phyloP scores from a whole-genome alignment of 2,113 vertebrate species.

The Arenaria interpres region DNA sequence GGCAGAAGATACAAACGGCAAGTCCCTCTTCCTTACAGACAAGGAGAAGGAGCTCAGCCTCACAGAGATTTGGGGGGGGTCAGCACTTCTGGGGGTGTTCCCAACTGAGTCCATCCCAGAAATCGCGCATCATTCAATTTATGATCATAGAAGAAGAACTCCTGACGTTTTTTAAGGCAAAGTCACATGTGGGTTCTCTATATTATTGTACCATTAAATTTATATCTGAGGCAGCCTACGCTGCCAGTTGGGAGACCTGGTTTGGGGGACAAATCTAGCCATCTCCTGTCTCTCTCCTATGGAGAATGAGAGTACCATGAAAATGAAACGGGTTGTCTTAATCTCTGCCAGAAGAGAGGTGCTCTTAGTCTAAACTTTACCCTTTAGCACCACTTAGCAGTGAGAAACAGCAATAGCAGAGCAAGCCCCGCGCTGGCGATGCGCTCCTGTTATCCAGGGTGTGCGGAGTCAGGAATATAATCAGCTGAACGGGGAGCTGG shows the following conservation, averaged over 20 bases:
- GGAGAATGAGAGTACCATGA: not conserved
- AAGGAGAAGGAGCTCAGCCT: not conserved
- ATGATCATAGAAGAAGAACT: not conserved
- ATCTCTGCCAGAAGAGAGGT: not conserved
- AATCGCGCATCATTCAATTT: accelerated
- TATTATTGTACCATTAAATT: not conserved
- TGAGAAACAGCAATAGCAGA: not conserved
- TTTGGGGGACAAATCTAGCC: not conserved
- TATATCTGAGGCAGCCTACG: not conserved
- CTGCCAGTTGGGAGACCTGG: not conserved
- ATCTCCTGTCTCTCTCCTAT: not conserved
- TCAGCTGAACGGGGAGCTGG: not conserved
- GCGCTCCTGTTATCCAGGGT: not conserved
- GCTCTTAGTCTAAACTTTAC: not conserved
- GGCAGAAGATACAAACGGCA: not conserved
- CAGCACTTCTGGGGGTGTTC: not conserved
- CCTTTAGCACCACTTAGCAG: slow-evolving; percentile 38
- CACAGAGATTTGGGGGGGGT: not conserved
- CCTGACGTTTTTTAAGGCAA: not conserved
- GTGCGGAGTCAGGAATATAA: not conserved
- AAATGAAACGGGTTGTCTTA: not conserved
- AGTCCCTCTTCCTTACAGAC: not conserved
- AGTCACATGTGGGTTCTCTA: not conserved
- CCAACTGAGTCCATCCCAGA: not conserved
- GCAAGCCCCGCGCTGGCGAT: not conserved